Evolutionary conservation across 2,888 invertebrate genomes (phyloP).

Genomic region (Orthonychiurus folsomi): DNA sequence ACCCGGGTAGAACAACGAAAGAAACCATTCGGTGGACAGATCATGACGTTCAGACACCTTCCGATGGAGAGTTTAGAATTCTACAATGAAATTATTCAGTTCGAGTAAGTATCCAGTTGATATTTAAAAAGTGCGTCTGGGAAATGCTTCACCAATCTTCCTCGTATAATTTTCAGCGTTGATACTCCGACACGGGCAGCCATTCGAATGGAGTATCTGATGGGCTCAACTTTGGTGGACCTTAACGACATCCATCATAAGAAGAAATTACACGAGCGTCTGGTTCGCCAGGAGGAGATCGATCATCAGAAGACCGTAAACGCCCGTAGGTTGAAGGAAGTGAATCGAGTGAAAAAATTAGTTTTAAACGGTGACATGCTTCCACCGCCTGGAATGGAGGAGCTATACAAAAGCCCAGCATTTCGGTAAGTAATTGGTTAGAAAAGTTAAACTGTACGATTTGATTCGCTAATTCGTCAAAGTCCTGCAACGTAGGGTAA

Average conservation of each 20-base stretch:
- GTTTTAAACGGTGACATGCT: not conserved
- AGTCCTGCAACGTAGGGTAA: no score
- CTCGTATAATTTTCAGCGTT: not conserved
- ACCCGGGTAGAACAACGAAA: no score
- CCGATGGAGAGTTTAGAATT: not conserved
- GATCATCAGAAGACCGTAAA: not conserved
- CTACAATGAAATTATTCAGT: not conserved
- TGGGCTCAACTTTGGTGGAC: not conserved
- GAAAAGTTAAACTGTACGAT: not conserved
- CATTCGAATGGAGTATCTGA: not conserved
- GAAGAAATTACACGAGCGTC: not conserved
- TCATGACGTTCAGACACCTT: no score
- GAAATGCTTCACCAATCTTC: not conserved
- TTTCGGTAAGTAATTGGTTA: not conserved
- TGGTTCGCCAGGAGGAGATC: conserved; percentile 2
- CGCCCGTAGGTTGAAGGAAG: not conserved
- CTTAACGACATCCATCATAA: not conserved
- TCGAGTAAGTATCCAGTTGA: not conserved
- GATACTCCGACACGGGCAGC: not conserved
- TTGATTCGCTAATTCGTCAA: not conserved
- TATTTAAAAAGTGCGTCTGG: not conserved
- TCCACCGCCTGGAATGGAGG: not conserved
- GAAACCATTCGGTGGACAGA: no score
- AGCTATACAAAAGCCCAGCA: not conserved
- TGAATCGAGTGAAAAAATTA: not conserved